Percentiles rank a stretch among this genome's conserved stretches.
These are phyloP conservation scores for Polypedilum vanderplanki DNA, from an alignment of 1,140 invertebrate genomes.

Conservation along the genomic window DNA sequence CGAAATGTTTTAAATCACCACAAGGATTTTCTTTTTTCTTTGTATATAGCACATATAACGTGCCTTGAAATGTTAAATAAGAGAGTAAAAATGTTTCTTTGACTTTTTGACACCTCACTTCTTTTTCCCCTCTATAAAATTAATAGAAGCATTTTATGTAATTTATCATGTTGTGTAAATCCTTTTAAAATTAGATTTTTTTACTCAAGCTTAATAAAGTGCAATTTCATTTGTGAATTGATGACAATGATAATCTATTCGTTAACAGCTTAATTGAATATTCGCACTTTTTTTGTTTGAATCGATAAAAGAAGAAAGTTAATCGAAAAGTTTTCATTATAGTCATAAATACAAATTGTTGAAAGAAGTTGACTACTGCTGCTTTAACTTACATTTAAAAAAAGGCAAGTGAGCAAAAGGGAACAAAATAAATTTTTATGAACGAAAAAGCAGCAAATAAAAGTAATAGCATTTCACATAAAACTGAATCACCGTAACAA, in stretches of 20 bases:
- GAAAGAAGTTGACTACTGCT: background rate
- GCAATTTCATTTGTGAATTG: background rate
- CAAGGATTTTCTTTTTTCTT: too few relatives aligned
- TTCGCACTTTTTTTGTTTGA: background rate
- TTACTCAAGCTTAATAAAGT: background rate
- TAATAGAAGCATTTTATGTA: background rate
- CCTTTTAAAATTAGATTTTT: slow-evolving; percentile 23
- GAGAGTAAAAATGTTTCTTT: too few relatives aligned
- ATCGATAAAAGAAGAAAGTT: background rate
- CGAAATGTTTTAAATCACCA: too few relatives aligned
- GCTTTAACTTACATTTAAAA: background rate
- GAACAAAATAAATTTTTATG: background rate
- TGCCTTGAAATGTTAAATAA: too few relatives aligned
- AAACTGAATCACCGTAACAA: slow-evolving; percentile 17
- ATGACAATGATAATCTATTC: background rate
- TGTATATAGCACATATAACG: too few relatives aligned
- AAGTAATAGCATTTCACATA: slow-evolving; percentile 19
- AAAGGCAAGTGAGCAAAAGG: background rate
- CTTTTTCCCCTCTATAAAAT: too few relatives aligned
- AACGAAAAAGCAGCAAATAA: background rate
- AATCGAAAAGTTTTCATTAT: slow-evolving; percentile 19
- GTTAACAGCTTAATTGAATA: background rate
- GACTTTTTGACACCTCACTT: too few relatives aligned
- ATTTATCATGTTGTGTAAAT: slow-evolving; percentile 26
- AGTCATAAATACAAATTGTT: background rate